phyloP scores from a whole-genome alignment of 2,888 invertebrate genomes.

The Eristalinus sepulchralis region DNA sequence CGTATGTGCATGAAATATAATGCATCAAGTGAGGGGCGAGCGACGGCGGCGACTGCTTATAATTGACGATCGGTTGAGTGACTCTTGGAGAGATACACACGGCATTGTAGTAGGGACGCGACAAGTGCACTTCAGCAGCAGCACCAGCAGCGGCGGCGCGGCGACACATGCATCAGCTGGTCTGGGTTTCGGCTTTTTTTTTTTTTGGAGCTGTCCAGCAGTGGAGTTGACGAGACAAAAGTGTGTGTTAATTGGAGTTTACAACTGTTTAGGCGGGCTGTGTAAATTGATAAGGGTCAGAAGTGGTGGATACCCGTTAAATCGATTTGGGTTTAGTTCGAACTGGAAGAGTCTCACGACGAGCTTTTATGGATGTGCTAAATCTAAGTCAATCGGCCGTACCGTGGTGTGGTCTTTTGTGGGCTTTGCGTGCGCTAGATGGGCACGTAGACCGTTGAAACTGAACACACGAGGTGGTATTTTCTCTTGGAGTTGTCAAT shows the following conservation, averaged over 20 bases:
- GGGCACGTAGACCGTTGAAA: neutral
- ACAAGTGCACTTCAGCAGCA: conserved; percentile 63
- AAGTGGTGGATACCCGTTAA: neutral
- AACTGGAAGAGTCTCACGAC: neutral
- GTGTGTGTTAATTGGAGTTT: conserved; percentile 31
- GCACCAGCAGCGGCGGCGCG: conserved; percentile 49
- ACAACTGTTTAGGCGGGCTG: conserved; percentile 1
- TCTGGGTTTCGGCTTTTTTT: conserved; percentile 2
- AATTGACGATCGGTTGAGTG: conserved; percentile 61
- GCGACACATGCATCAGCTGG: conserved; percentile 57
- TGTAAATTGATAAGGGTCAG: conserved; percentile 23
- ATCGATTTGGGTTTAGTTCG: neutral
- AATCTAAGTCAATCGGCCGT: neutral
- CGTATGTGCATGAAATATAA: conserved; percentile 26
- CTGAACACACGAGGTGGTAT: neutral
- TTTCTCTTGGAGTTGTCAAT: neutral
- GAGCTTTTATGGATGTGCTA: conserved; percentile 18
- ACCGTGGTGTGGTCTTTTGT: neutral
- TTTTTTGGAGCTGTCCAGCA: neutral
- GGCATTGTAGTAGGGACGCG: neutral
- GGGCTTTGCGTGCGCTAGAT: neutral
- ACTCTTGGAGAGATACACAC: conserved; percentile 18
- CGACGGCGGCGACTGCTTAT: conserved; percentile 6
- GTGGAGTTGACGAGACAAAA: conserved; percentile 5
- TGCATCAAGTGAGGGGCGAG: conserved; percentile 28